Evolutionary conservation across 2,113 vertebrate genomes (phyloP), one percentile per base, ranked within the genome.

Genomic region (Mastomys coucha): DNA sequence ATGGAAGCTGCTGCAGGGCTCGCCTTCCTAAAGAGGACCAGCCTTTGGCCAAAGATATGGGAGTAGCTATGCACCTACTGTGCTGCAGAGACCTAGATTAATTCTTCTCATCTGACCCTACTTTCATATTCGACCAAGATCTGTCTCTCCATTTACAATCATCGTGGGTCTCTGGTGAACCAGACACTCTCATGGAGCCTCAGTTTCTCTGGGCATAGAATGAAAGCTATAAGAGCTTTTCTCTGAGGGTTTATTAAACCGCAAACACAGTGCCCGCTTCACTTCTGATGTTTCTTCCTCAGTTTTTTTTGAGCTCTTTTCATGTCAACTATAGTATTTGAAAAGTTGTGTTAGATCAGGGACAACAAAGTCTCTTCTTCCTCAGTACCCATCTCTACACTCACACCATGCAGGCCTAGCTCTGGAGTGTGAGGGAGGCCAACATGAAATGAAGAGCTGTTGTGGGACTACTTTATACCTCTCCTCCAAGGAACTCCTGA

Each of bases 381-480:
- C 65, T 95, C n/a, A 75, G 13, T 75, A 81, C 56, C 19, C 22
- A 3, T 81, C 51, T 67, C 72, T 73, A 42, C 31, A 51, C 80
- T 82, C 56, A 28, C 80, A 67, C 85, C 5, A 0, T 69, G 5
- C 58, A 76, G 69, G 67, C 73, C 45, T 65, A 78, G 67, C 53
- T 91, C 77, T 76, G n/a, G 92, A 95, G 80, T 49, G 8, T 11
- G 31, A 73, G n/a, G 84, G 92, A 5, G 24, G 95, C 88, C 88
- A 87, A 72, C 82, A 89, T 87, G 82, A 95, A 96, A 95, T 26
- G 22, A 45, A 84, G 96, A 85, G 84, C 94, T 96, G 63, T 91
- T 92, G 81, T 96, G 60, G 76, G 97, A 96, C 94, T 96, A 93
- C 89, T 96, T 97, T 97, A 76, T 96, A 96, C 86, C 88, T 93